Evolutionary conservation across 1,140 invertebrate genomes (phyloP).

Genomic region (Platyura marginata): DNA sequence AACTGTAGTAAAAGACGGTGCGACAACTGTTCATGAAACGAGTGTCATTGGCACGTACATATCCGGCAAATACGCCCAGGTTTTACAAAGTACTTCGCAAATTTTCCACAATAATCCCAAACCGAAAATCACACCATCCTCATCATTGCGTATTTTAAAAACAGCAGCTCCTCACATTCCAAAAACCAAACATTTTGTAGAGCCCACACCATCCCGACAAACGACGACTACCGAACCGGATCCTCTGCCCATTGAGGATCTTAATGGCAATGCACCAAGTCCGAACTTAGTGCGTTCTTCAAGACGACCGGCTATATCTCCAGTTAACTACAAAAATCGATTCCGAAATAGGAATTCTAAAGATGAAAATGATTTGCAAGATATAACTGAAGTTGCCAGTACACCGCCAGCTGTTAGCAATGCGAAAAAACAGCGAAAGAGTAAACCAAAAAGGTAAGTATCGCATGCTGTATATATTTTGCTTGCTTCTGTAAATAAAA

Average conservation of each 20-base stretch:
- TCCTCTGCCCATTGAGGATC: constrained; percentile 27
- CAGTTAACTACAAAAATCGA: constrained; percentile 28
- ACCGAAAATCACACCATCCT: constrained; percentile 41
- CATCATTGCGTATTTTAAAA: constrained; percentile 46
- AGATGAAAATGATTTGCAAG: neutral
- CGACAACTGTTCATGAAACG: constrained; percentile 71
- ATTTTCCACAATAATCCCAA: constrained; percentile 25
- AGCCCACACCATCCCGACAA: constrained; percentile 30
- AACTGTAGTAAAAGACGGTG: constrained; percentile 61
- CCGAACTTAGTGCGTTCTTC: constrained; percentile 29
- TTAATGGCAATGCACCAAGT: constrained; percentile 15
- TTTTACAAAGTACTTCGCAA: constrained; percentile 53
- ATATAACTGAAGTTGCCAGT: neutral
- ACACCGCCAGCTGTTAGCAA: neutral
- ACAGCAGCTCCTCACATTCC: constrained; percentile 44
- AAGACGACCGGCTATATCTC: constrained; percentile 26
- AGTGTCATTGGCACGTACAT: constrained; percentile 76
- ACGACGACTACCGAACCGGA: constrained; percentile 23
- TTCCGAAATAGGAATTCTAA: constrained; percentile 4
- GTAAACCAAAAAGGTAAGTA: constrained; percentile 12
- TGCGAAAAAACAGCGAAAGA: constrained; percentile 1
- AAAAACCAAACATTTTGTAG: constrained; percentile 31
- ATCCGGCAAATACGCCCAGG: constrained; percentile 69
- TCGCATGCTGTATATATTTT: neutral
- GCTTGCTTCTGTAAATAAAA: neutral